Evolutionary conservation across 2,888 invertebrate genomes (phyloP).

Genomic region (Drosophila nigricruria): DNA sequence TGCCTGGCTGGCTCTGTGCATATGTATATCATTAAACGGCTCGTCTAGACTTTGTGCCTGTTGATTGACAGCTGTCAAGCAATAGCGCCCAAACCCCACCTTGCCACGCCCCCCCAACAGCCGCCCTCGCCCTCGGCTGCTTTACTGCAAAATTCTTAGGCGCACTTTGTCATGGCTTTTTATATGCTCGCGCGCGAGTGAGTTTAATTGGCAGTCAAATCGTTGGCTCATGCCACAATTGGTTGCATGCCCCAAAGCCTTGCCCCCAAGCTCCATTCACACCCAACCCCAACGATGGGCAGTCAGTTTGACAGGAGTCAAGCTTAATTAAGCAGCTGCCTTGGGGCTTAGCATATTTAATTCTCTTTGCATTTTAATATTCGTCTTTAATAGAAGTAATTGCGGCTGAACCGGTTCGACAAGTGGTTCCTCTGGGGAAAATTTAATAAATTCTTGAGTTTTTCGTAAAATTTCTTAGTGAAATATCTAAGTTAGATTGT

Average conservation of each 20-base stretch:
- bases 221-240: conserved; percentile 31
- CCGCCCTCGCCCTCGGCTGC: too few species aligned
- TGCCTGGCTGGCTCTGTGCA: conserved; percentile 25
- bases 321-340: conserved; percentile 25
- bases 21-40: conserved; percentile 67
- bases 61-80: conserved; percentile 62
- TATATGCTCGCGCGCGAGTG: conserved; percentile 51
- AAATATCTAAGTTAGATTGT: background rate
- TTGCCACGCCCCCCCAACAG: background rate
- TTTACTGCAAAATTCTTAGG: conserved; percentile 26
- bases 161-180: conserved; percentile 55
- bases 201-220: conserved; percentile 64
- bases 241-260: conserved; percentile 51
- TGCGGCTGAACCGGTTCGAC: conserved; percentile 7
- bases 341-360: conserved; percentile 9
- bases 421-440: background rate
- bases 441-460: background rate
- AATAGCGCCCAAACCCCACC: background rate
- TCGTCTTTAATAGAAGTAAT: background rate
- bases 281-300: conserved; percentile 5
- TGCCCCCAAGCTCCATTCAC: conserved; percentile 37
- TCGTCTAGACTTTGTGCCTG: conserved; percentile 63
- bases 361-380: conserved; percentile 3
- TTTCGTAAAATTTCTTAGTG: background rate
- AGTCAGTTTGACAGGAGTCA: conserved; percentile 21